These are phyloP conservation scores for Dysmachus trigonus DNA, from an alignment of 2,888 invertebrate genomes.

Conservation along the genomic window DNA sequence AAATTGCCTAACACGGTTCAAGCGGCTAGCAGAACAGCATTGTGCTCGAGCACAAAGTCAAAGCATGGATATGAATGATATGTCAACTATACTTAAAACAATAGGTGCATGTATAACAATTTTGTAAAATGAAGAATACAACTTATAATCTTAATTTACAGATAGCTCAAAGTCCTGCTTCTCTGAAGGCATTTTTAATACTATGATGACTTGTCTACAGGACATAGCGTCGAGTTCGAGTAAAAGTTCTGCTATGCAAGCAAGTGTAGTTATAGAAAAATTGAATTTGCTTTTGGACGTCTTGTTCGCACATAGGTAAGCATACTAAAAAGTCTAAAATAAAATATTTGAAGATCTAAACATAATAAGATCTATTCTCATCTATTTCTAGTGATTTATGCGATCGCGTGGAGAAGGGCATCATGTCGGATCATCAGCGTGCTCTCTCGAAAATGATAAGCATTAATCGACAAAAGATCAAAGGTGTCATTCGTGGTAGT, in stretches of 20 bases:
- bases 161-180: slow-evolving; percentile 49
- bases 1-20: slow-evolving; percentile 52
- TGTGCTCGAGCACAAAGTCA: slow-evolving; percentile 50
- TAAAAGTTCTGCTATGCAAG: slow-evolving; percentile 50
- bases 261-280: slow-evolving; percentile 52
- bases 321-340: background rate
- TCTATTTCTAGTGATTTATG: slow-evolving; percentile 64
- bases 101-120: slow-evolving; percentile 46
- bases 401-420: slow-evolving; percentile 70
- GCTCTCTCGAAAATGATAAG: slow-evolving; percentile 71
- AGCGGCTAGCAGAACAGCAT: slow-evolving; percentile 52
- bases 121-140: background rate
- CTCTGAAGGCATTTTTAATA: slow-evolving; percentile 49
- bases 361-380: background rate
- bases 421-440: slow-evolving; percentile 70
- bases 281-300: slow-evolving; percentile 52
- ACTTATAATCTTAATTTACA: slow-evolving; percentile 18
- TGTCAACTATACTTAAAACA: slow-evolving; percentile 51
- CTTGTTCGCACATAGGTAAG: slow-evolving; percentile 52
- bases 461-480: slow-evolving; percentile 71
- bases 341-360: background rate
- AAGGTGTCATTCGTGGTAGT: slow-evolving; percentile 70
- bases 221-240: slow-evolving; percentile 50
- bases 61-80: slow-evolving; percentile 52
- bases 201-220: slow-evolving; percentile 51